Base-by-base conservation (phyloP, 2,113 vertebrate genomes). In the Urocynchramus pylzowi region DNA sequence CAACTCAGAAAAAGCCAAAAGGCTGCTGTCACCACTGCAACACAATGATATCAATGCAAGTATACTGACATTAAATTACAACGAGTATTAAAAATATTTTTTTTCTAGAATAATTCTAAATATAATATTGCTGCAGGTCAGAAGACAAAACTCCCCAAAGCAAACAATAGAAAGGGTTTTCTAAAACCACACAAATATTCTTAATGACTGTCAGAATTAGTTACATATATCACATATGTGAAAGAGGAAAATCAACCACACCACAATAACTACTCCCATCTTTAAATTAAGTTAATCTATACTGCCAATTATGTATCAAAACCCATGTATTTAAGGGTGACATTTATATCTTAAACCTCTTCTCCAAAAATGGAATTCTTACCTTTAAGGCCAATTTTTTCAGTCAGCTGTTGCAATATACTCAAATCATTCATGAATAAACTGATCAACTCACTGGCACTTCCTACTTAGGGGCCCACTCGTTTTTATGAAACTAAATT, bases 131-230 rank as follows among this genome's bases (percentile, higher is more conserved):
- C 6, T 24, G 2, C n/a, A 88, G 15, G 8, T 73, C 77, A 73
- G 39, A 89, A 52, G 30, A 30, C 26, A 67, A 39, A 93, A 42
- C 18, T 75, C 6, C 11, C 3, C 28, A 30, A 76, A 82, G 52
- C 0, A 3, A 85, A n/a, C 5, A 68, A 69, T 0, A 60, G 6
- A 63, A 76, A 60, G 0, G 2, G 4, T 47, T 77, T 76, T 67
- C 49, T 17, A 20, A 59, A 80, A 63, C 6, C 18, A 44, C 17
- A 71, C 3, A 69, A 16, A 53, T 60, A 47, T 35, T 41, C 27
- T 64, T 60, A 67, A 64, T 4, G 10, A 52, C 13, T 10, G 19
- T 63, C 37, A 61, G 50, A 79, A 75, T 52, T 33, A 73, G 26
- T n/a, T 33, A 49, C 5, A 11, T 9, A 1, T 19, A 82, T 22